These are phyloP conservation scores for Manis pentadactyla DNA, from an alignment of 2,797 vertebrate species.

Conservation along the genomic window DNA sequence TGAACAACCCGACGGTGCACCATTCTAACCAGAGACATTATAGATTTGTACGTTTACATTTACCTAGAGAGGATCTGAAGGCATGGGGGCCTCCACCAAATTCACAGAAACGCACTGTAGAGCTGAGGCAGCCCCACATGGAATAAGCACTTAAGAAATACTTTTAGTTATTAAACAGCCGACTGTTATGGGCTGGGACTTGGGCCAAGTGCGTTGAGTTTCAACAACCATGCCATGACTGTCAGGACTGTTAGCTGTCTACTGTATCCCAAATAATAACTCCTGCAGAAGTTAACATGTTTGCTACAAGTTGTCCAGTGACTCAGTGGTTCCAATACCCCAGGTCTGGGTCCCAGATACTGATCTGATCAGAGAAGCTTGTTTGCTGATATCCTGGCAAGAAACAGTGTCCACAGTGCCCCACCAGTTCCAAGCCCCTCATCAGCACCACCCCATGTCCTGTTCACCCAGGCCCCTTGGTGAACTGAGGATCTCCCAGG, in stretches of 20 bases:
- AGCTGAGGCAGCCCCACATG: neutral
- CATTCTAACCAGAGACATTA: no score
- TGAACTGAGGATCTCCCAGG: neutral
- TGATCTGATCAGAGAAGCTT: neutral
- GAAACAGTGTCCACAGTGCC: neutral
- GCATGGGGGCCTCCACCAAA: neutral
- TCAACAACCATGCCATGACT: neutral
- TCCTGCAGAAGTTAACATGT: neutral
- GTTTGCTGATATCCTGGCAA: no score
- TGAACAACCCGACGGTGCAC: neutral
- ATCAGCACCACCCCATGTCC: neutral
- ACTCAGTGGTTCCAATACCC: neutral
- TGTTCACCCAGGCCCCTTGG: neutral
- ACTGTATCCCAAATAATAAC: neutral
- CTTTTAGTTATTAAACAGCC: neutral
- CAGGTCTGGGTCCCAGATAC: neutral
- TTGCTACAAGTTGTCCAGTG: neutral
- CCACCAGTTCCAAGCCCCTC: no score
- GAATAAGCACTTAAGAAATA: neutral
- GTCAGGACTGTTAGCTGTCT: rapidly evolving
- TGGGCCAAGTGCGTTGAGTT: neutral
- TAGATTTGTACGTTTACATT: neutral
- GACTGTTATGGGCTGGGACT: rapidly evolving
- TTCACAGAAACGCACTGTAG: no score
- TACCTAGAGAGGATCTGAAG: neutral